phyloP scores from a whole-genome alignment of 2,888 invertebrate species.

The Tachystola acroxantha region DNA sequence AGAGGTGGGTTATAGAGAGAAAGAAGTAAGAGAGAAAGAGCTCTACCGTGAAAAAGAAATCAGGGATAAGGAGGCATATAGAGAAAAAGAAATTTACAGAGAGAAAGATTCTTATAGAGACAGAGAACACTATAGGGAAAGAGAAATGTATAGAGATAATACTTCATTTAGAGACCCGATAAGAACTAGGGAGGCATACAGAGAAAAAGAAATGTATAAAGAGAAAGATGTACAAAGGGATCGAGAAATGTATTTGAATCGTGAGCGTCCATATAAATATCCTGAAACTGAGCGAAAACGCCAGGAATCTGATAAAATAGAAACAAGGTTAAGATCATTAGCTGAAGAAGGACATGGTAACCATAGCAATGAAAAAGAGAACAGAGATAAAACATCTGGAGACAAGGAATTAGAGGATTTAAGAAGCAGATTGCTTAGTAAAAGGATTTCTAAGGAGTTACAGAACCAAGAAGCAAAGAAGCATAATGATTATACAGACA shows the following conservation, averaged over 20 bases:
- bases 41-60: conserved; percentile 27
- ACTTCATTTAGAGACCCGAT: conserved; percentile 36
- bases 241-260: conserved; percentile 44
- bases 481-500: conserved; percentile 66
- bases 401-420: conserved; percentile 85
- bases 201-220: conserved; percentile 50
- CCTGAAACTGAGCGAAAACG: conserved; percentile 55
- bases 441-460: conserved; percentile 82
- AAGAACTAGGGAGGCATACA: conserved; percentile 46
- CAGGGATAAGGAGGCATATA: conserved; percentile 35
- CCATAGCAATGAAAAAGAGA: conserved; percentile 69
- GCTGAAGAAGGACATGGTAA: conserved; percentile 56
- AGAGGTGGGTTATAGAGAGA: conserved; percentile 20
- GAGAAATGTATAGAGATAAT: conserved; percentile 63
- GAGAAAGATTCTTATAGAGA: conserved; percentile 59
- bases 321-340: conserved; percentile 54
- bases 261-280: conserved; percentile 62
- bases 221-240: conserved; percentile 56
- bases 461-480: conserved; percentile 60
- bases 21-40: conserved; percentile 18
- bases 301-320: conserved; percentile 55
- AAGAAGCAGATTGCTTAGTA: conserved; percentile 84
- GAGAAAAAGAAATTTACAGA: conserved; percentile 50
- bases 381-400: conserved; percentile 66
- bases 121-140: conserved; percentile 58